Conservation (phyloP, 2,888 invertebrate species). For the Caenorhabditis sp. region DNA sequence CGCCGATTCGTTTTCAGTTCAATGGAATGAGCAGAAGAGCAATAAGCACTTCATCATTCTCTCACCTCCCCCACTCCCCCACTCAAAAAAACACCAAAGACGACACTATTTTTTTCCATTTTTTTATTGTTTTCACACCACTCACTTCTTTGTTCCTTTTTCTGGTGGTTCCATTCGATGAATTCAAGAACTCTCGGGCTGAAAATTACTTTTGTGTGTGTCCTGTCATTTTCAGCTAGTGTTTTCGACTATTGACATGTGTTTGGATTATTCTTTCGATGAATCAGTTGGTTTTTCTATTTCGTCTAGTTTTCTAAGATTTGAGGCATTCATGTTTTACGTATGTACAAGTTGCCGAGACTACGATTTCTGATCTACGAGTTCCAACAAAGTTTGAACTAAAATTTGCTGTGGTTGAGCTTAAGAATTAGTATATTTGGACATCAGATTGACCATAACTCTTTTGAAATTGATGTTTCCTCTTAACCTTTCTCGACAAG, state of each 20-base stretch:
- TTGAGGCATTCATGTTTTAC: too few species aligned
- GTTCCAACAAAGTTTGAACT: too few species aligned
- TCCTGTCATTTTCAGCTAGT: background rate
- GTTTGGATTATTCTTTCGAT: background rate
- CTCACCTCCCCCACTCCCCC: slow-evolving; percentile 3
- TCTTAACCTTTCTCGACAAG: too few species aligned
- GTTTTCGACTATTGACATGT: slow-evolving; percentile 3
- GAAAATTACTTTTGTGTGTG: slow-evolving; percentile 3
- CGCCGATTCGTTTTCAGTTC: slow-evolving; percentile 55
- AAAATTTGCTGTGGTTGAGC: too few species aligned
- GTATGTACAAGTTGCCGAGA: too few species aligned
- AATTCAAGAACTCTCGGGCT: background rate
- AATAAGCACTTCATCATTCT: slow-evolving; percentile 55
- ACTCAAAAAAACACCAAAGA: slow-evolving; percentile 29
- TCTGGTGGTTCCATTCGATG: background rate
- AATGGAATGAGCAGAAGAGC: slow-evolving; percentile 56
- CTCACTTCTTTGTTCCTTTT: slow-evolving; percentile 22
- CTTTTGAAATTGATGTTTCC: too few species aligned
- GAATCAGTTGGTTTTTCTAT: too few species aligned
- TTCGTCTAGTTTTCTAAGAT: too few species aligned
- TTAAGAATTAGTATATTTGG: too few species aligned
- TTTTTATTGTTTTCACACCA: slow-evolving; percentile 44
- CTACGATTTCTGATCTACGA: too few species aligned
- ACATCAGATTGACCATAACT: too few species aligned
- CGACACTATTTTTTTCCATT: slow-evolving; percentile 18